Conservation (phyloP, 2,797 vertebrate genomes). For the Micrastur ruficollis region DNA sequence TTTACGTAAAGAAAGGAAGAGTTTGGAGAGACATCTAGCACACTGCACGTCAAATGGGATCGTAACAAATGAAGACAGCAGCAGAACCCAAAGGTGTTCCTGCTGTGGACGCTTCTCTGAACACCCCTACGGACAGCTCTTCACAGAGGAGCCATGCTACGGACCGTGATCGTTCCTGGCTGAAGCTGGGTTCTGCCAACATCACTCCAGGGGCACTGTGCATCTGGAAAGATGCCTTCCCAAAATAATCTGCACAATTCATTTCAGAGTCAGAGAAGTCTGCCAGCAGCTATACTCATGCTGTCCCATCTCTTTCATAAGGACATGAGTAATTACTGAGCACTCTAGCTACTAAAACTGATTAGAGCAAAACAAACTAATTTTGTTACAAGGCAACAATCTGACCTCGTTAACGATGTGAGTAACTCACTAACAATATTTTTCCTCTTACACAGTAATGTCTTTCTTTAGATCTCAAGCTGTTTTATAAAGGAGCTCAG, state of each 20-base stretch:
- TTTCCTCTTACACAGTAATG: background rate
- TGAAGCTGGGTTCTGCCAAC: background rate
- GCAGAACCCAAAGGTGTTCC: background rate
- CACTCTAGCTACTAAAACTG: background rate
- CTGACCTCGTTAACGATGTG: background rate
- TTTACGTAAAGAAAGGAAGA: background rate
- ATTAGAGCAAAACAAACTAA: slow-evolving; percentile 41
- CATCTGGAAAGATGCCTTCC: background rate
- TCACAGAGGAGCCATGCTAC: background rate
- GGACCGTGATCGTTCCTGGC: background rate
- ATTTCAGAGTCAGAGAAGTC: background rate
- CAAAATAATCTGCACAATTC: background rate
- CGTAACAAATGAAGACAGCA: background rate
- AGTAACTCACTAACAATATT: background rate
- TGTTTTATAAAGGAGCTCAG: background rate
- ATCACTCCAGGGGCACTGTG: background rate
- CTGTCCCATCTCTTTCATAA: slow-evolving; percentile 6
- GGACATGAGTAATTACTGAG: background rate
- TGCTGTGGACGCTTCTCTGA: background rate
- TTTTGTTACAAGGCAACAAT: background rate
- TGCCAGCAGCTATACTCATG: background rate
- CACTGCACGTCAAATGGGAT: background rate
- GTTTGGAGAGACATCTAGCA: background rate
- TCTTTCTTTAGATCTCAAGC: background rate
- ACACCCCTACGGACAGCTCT: background rate